Conservation (phyloP, 2,113 vertebrate genomes). For the Machaerirhynchus nigripectus region DNA sequence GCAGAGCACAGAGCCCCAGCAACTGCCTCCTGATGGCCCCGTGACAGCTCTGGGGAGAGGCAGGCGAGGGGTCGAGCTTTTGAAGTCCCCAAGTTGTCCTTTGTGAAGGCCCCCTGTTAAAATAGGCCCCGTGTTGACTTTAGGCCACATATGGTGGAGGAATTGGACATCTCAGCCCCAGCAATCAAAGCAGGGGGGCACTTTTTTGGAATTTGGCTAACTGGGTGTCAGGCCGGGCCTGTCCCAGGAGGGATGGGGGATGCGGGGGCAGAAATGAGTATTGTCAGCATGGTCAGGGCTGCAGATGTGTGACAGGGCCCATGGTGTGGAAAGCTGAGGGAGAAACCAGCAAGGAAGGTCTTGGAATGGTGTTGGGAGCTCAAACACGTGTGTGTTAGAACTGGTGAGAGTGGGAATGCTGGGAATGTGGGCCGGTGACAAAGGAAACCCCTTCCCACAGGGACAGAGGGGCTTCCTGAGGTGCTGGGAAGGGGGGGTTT, state of each 20-base stretch:
- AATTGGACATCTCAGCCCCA: not conserved
- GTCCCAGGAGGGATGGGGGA: not conserved
- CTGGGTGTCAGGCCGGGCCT: rapidly evolving
- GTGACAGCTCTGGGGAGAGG: constrained; percentile 55
- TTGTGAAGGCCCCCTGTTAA: constrained; percentile 58
- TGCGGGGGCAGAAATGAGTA: not conserved
- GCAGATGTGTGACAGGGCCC: rapidly evolving
- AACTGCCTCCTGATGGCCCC: constrained; percentile 58
- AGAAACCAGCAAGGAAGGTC: not conserved
- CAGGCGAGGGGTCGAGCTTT: constrained; percentile 47
- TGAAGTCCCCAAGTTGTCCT: constrained; percentile 51
- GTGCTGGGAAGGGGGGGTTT: rapidly evolving
- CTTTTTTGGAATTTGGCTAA: not conserved
- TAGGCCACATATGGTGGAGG: constrained; percentile 39
- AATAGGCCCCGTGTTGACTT: constrained; percentile 47
- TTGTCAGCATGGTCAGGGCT: not conserved
- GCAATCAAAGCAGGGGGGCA: not conserved
- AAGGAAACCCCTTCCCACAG: not conserved
- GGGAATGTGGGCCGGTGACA: not conserved
- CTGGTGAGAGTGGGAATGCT: not conserved
- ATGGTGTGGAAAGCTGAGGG: rapidly evolving
- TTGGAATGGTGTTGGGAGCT: not conserved
- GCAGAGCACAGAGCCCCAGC: constrained; percentile 55
- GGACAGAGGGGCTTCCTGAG: not conserved
- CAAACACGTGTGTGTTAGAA: rapidly evolving